Conservation (phyloP, 92 coral and sea anemone species). For the Parazoanthus atlanticus region DNA sequence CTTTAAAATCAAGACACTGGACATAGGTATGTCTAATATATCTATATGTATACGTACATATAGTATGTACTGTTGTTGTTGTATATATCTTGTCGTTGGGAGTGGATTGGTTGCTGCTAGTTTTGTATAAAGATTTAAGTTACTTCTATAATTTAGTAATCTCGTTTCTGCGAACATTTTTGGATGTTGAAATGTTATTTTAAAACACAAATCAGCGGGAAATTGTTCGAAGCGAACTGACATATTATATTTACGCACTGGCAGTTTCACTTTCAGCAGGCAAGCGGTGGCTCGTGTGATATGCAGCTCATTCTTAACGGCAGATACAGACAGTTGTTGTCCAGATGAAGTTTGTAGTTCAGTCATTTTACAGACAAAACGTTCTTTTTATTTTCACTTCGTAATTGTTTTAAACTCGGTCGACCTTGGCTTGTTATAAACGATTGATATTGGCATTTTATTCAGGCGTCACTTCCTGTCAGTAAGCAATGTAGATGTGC, state of each 20-base stretch:
- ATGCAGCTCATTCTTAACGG: neutral
- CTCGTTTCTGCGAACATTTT: neutral
- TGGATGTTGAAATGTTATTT: neutral
- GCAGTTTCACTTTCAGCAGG: constrained; percentile 19
- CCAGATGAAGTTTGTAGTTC: neutral
- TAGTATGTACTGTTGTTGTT: neutral
- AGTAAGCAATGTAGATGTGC: neutral
- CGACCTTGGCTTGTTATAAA: neutral
- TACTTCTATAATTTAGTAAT: neutral
- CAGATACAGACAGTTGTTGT: neutral
- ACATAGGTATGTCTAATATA: constrained; percentile 68
- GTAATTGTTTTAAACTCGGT: neutral
- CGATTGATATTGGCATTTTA: neutral
- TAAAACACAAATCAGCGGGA: constrained; percentile 9
- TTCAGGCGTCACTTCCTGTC: constrained; percentile 33
- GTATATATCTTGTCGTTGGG: neutral
- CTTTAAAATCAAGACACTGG: constrained; percentile 89
- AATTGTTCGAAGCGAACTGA: neutral
- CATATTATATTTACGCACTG: neutral
- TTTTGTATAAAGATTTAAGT: neutral
- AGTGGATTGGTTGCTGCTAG: neutral
- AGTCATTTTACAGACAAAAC: neutral
- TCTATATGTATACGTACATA: neutral
- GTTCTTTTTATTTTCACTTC: neutral
- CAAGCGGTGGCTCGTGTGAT: neutral